Base-by-base conservation (phyloP, 2,113 vertebrate species). In the Leptobrachium ailaonicum region DNA sequence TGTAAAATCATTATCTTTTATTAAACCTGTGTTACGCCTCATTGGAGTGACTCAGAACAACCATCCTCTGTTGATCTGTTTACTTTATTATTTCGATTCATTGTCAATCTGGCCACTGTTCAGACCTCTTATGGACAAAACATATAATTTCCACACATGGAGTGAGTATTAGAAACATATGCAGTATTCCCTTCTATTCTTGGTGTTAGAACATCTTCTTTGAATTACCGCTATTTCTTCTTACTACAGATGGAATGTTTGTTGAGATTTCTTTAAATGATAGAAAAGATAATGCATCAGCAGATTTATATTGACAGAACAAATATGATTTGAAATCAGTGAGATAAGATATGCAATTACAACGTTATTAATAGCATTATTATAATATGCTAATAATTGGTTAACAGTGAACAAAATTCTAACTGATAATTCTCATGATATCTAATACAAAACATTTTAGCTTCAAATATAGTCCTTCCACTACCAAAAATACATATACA, bases 61-160 rank as follows among this genome's bases (percentile, higher is more conserved):
- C 41, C 70, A 54, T 56, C 32, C 50, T 10, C 14, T 73, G 60
- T 66, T 9, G 41, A 50, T 71, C 68, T 73, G 45, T 64, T 79
- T 54, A 79, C 56, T 63, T 72, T 56, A 79, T 79, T 73, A 79
- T 79, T 79, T 54, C 69, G 56, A 76, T 56, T 11, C 64, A 76
- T 58, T 76, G 44, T 67, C 66, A 66, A 41, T 60, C 20, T 79
- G 77, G 70, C 69, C 44, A 44, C 60, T 10, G 7, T 79, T 79
- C 77, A 79, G 60, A 72, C 60, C 62, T 73, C 69, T 66, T 79
- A 79, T 79, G 47, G 70, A 73, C 70, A 73, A 73, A 74, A 79
- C 69, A 66, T 63, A 79, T 73, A 54, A 79, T 79, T 79, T 73
- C 77, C 45, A 66, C 42, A 56, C 63, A 79, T 79, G 70, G 69